Evolutionary conservation across 2,888 invertebrate genomes (phyloP).

Genomic region (Chloroclysta siterata): DNA sequence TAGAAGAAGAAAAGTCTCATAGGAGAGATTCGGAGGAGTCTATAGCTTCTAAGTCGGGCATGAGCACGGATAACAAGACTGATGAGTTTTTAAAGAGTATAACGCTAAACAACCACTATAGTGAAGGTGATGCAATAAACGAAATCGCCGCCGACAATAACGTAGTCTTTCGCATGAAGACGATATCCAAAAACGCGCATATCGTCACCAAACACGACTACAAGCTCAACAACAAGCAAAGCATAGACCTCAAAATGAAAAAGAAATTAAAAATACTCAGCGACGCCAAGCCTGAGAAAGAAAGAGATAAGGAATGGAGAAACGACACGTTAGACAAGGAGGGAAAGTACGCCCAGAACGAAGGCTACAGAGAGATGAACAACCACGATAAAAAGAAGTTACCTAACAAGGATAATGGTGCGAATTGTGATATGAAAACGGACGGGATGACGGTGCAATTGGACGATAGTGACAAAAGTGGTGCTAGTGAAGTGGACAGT

Average conservation of each 20-base stretch:
- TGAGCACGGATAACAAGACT: constrained; percentile 71
- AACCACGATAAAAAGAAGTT: constrained; percentile 81
- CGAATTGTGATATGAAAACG: constrained; percentile 75
- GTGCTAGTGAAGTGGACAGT: constrained; percentile 75
- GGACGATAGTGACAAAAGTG: constrained; percentile 66
- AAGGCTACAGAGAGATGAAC: constrained; percentile 80
- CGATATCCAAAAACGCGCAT: constrained; percentile 79
- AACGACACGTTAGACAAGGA: constrained; percentile 85
- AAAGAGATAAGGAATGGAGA: constrained; percentile 84
- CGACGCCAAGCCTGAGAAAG: constrained; percentile 68
- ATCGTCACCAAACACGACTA: constrained; percentile 80
- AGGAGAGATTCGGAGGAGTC: constrained; percentile 69
- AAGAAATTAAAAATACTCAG: constrained; percentile 73
- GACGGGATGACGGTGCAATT: constrained; percentile 70
- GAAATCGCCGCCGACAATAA: constrained; percentile 75
- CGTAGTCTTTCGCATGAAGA: constrained; percentile 78
- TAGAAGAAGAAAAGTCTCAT: constrained; percentile 72
- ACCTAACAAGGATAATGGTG: constrained; percentile 68
- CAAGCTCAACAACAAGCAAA: constrained; percentile 69
- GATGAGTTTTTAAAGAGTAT: constrained; percentile 75
- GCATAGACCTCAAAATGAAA: constrained; percentile 72
- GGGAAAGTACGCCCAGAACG: constrained; percentile 80
- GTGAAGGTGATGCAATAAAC: constrained; percentile 67
- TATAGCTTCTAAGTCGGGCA: constrained; percentile 64
- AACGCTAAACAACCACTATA: constrained; percentile 73